Conservation (phyloP, 2,797 vertebrate genomes). For the Yasuhikotakia modesta region DNA sequence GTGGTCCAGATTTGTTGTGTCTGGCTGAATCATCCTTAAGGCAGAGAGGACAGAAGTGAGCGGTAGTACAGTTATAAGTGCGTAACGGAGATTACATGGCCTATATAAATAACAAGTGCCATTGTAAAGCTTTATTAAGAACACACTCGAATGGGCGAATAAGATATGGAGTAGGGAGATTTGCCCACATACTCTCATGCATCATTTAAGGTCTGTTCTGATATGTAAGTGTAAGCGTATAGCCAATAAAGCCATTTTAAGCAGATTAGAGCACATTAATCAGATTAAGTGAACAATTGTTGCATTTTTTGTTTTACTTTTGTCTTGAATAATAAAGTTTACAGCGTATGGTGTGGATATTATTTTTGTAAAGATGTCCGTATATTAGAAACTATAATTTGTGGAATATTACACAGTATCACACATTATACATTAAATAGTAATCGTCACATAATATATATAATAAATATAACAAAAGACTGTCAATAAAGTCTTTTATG, state of each 20-base stretch:
- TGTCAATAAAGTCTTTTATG: no score
- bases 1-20: slow-evolving; percentile 15
- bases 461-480: no score
- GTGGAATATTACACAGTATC: not conserved
- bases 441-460: no score
- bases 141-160: not conserved
- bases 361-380: not conserved
- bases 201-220: no score
- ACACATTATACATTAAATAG: no score
- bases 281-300: no score
- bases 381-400: not conserved
- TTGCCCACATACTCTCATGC: not conserved
- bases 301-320: no score
- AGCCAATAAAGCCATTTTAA: no score
- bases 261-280: no score
- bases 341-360: no score
- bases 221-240: no score
- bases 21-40: not conserved
- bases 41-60: not conserved
- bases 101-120: not conserved
- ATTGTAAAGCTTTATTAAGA: not conserved
- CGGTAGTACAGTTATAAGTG: not conserved
- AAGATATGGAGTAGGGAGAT: not conserved
- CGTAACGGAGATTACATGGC: not conserved
- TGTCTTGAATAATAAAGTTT: no score